Evolutionary conservation across 2,113 vertebrate genomes (phyloP).

Genomic region (Perognathus longimembris): DNA sequence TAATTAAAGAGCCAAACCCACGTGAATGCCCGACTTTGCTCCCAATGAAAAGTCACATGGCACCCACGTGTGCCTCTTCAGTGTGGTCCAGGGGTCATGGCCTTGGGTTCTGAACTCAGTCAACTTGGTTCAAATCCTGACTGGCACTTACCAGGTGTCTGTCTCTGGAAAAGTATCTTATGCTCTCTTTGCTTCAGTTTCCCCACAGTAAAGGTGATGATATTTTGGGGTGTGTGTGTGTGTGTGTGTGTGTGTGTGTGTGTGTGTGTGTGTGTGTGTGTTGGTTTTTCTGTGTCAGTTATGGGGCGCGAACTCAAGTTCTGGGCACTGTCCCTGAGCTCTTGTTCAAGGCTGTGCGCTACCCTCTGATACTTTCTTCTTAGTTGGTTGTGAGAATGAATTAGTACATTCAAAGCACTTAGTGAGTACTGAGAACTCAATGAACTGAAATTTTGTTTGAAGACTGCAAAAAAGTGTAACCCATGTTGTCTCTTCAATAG

Average conservation of each 20-base stretch:
- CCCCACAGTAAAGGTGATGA: background rate
- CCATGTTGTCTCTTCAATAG: background rate
- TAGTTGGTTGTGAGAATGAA: background rate
- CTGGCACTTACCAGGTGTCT: background rate
- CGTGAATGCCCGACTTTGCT: background rate
- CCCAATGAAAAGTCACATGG: background rate
- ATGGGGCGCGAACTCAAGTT: too few species aligned
- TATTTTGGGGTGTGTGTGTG: too few species aligned
- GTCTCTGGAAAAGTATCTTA: background rate
- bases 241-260: too few species aligned
- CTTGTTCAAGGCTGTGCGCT: too few species aligned
- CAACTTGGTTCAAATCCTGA: background rate
- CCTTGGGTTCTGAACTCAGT: background rate
- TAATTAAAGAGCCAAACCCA: background rate
- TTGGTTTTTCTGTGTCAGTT: too few species aligned
- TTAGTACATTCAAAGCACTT: background rate
- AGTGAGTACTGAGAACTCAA: background rate
- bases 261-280: too few species aligned
- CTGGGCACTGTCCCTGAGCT: too few species aligned
- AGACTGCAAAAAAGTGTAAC: background rate
- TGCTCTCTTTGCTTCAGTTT: background rate
- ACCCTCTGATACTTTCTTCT: too few species aligned
- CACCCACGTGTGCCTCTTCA: background rate
- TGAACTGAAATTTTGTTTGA: background rate
- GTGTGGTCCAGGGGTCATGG: background rate